These are phyloP conservation scores for Selenia dentaria DNA, from an alignment of 2,888 invertebrate species.

Conservation along the genomic window DNA sequence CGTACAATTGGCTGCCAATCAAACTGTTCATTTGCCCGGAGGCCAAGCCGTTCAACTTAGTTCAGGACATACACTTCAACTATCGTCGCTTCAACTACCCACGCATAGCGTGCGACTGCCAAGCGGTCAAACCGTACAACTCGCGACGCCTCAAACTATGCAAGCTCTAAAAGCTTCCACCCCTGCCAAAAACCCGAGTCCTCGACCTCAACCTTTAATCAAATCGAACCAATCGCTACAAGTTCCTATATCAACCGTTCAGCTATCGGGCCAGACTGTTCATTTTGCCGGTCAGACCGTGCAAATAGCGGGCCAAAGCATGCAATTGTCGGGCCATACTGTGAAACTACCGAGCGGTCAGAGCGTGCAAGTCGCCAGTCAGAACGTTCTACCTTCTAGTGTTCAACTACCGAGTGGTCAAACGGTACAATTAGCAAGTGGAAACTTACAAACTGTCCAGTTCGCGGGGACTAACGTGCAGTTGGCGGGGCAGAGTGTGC, in stretches of 20 bases:
- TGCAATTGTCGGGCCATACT: conserved; percentile 75
- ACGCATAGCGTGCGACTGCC: conserved; percentile 70
- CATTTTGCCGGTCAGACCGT: conserved; percentile 72
- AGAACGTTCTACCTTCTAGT: conserved; percentile 59
- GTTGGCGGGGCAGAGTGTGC: conserved; percentile 45
- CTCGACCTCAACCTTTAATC: conserved; percentile 47
- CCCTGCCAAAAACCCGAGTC: conserved; percentile 46
- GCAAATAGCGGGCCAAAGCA: conserved; percentile 67
- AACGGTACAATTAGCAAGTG: conserved; percentile 64
- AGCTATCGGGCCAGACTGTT: conserved; percentile 63
- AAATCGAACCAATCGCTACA: conserved; percentile 52
- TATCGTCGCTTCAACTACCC: conserved; percentile 62
- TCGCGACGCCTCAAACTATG: conserved; percentile 61
- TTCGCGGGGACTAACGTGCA: conserved; percentile 42
- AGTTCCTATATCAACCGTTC: conserved; percentile 69
- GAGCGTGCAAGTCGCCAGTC: conserved; percentile 67
- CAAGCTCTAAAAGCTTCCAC: conserved; percentile 56
- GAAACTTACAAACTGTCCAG: conserved; percentile 52
- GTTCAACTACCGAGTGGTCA: conserved; percentile 64
- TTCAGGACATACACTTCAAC: conserved; percentile 60
- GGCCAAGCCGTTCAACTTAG: conserved; percentile 56
- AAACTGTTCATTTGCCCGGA: conserved; percentile 61
- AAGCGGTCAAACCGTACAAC: conserved; percentile 72
- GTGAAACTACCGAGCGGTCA: conserved; percentile 74
- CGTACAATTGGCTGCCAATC: conserved; percentile 63